These are phyloP conservation scores for Temnothorax nylanderi DNA, from an alignment of 1,140 invertebrate species.

Conservation along the genomic window DNA sequence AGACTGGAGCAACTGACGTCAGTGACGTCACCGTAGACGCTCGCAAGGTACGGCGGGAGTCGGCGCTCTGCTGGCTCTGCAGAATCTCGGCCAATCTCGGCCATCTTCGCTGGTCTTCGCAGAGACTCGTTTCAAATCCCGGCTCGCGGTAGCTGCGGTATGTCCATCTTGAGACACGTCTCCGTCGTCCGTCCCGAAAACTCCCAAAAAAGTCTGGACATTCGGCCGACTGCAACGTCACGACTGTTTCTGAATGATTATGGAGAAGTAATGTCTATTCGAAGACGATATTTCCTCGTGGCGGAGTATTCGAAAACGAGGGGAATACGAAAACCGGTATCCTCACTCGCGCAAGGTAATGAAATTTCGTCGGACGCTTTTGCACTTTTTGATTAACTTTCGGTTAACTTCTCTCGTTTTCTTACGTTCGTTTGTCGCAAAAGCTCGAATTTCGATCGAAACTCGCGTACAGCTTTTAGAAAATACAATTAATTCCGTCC, in stretches of 20 bases:
- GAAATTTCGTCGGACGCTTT: no score
- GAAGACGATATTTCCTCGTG: background rate
- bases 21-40: background rate
- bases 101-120: background rate
- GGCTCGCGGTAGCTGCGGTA: no score
- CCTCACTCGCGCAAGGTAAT: slow-evolving; percentile 7
- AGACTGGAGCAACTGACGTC: background rate
- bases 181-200: background rate
- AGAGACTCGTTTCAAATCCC: background rate
- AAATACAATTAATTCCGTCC: no score
- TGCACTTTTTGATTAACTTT: no score
- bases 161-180: no score
- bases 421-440: background rate
- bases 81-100: background rate
- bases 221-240: background rate
- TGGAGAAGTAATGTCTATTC: background rate
- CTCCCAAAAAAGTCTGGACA: background rate
- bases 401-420: background rate
- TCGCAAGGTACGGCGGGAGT: no score
- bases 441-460: background rate
- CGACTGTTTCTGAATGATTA: background rate
- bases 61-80: no score
- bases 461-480: background rate
- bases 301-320: background rate
- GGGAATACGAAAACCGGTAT: background rate